Base-by-base conservation (phyloP, 2,888 invertebrate genomes). In the Abrostola triplasia region DNA sequence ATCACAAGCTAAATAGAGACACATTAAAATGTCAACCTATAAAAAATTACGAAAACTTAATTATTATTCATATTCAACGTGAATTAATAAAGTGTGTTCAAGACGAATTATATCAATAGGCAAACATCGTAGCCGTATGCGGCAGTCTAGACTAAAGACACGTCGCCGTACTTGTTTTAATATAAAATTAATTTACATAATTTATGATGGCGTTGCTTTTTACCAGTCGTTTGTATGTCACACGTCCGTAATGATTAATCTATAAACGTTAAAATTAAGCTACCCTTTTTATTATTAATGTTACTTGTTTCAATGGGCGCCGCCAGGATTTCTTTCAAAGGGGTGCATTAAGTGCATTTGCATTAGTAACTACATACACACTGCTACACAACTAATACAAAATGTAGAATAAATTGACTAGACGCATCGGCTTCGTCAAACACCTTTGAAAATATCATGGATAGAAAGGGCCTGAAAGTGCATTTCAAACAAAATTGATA, bases 131-230 rank as follows among this genome's bases (percentile, higher is more conserved):
- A 50, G 54, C 8, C 50, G 55, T 58, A 51, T 70, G 75, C 56
- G 40, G 54, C 48, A 55, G 48, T 47, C 44, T 59, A 36, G 44
- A 47, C 44, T 47, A 41, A 56, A 36, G 44, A 47, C 44, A 47
- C 41, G 59, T 70, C 59, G 59, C 38, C 47, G 48, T 11, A 36
- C 24, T 24, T 70, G 53, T 75, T 75, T 75, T 11, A 36, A 53
- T 59, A 24, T 38, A n/a, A n/a, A n/a, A 53, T 57, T 69, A 10
- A 51, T 71, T 64, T 53, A 54, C 71, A 53, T 75, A 37, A 42
- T 47, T 56, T 68, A 57, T 51, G 49, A 42, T 61, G 24, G 35
- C 11, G 50, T 41, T 61, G 9, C 9, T 10, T 24, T 24, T 9
- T 47, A 35, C 7, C 12, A 37, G 35, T 36, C 36, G 40, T 56